Conservation (phyloP, 2,113 vertebrate genomes). For the Mohoua ochrocephala region DNA sequence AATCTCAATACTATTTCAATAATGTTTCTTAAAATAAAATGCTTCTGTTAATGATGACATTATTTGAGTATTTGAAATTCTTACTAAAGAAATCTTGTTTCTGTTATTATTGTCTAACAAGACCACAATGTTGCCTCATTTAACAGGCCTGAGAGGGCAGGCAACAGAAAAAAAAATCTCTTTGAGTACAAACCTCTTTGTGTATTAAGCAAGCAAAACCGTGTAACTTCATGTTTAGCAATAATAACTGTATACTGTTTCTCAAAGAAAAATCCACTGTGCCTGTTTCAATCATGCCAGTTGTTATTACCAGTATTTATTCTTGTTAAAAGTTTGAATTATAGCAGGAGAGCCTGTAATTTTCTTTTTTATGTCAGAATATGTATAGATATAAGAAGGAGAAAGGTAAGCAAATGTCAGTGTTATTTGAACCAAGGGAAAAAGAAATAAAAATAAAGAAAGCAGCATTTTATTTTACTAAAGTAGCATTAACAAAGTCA, state of each 20-base stretch:
- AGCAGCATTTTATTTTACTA: neutral
- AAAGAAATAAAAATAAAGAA: neutral
- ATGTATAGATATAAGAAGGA: neutral
- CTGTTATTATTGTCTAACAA: conserved; percentile 31
- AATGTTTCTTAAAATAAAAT: neutral
- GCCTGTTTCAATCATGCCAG: neutral
- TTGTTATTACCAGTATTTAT: neutral
- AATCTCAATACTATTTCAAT: neutral
- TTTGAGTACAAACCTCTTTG: neutral
- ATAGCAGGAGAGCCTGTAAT: neutral
- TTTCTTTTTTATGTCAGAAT: neutral
- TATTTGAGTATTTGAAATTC: neutral
- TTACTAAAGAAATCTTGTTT: neutral
- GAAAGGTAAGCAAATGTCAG: neutral
- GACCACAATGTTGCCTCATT: conserved; percentile 23
- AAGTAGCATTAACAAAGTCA: neutral
- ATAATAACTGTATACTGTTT: conserved; percentile 20
- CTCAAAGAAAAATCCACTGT: neutral
- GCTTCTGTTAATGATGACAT: neutral
- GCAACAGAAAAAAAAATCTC: neutral
- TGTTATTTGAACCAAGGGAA: neutral
- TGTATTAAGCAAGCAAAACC: conserved; percentile 42
- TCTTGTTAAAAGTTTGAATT: neutral
- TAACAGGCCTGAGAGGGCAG: neutral
- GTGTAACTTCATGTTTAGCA: conserved; percentile 26